Evolutionary conservation across 2,888 invertebrate genomes (phyloP), one percentile per base, ranked within the genome.

Genomic region (Catocala nupta): DNA sequence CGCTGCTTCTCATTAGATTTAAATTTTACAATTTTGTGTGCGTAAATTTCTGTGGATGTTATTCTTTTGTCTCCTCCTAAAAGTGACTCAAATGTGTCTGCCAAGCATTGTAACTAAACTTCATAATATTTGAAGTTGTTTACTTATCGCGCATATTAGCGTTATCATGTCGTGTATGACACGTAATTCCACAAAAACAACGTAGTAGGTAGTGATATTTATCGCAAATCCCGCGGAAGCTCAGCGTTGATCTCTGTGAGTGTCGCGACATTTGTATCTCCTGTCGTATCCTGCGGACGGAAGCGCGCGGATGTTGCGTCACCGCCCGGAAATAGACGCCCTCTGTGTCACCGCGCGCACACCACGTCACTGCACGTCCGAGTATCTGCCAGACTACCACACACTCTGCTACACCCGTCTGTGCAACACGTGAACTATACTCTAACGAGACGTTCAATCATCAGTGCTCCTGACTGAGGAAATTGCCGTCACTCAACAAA

Each of bases 241-340:
- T 63, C 70, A 80, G 70, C 79, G 86, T 80, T 89, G 90, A 90
- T 91, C 91, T 89, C 82, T 70, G 77, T 65, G 70, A 77, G 59
- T 63, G 72, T 55, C 81, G 82, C 81, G 82, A 82, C 87, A 83
- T 73, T 87, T 85, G 88, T 90, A 87, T 90, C 89, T 90, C 85
- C 84, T 83, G 81, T 77, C 82, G 81, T 90, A 90, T 92, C 92
- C 92, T 90, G 90, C 87, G 88, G 84, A 83, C 90, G 91, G 92
- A 92, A 92, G 86, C 82, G 83, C 71, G 84, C 87, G 92, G 92
- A 92, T 87, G 89, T 93, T 91, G 88, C 92, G 92, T 93, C 93
- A 93, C 71, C 87, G 78, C 83, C 82, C 92, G 93, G 93, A 93
- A 92, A 92, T 91, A 90, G 85, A 86, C 90, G 90, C 90, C 90